Base-by-base conservation (phyloP, 2,888 invertebrate genomes). In the Caenorhabditis japonica region DNA sequence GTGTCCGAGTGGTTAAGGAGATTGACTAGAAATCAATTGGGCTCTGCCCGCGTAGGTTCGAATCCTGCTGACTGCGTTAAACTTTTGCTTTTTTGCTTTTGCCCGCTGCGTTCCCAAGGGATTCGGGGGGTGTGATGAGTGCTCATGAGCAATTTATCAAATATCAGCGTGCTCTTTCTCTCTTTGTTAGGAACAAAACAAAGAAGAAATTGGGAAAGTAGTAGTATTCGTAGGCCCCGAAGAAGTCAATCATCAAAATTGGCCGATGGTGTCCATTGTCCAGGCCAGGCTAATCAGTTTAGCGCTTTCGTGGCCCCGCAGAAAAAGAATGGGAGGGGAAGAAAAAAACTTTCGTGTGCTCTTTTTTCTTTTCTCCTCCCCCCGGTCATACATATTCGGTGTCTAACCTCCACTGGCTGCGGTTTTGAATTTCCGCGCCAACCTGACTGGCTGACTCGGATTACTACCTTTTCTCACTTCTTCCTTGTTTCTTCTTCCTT, bases 1-100 rank as follows among this genome's bases (percentile, higher is more conserved):
- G n/a, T n/a, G n/a, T n/a, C n/a, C n/a, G n/a, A n/a, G n/a, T n/a
- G n/a, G n/a, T n/a, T n/a, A n/a, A n/a, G n/a, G n/a, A n/a, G n/a
- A n/a, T n/a, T 77, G 80, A 77, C 76, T 80, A 47, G 80, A 80
- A 80, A 80, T 79, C 81, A 77, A 79, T 76, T 81, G 81, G 79
- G 77, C 80, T 81, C 68, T 77, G 80, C 73, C 75, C 79, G 78
- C 78, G 81, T 75, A 78, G 76, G 76, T 79, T 81, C 82, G 77
- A 80, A 75, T 78, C 76, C 76, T 78, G 79, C 75, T 72, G 71
- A 70, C 78, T 78, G 74, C 76, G 76, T 34, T 17, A 13, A 10
- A 10, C 30, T 30, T 30, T n/a, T n/a, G 13, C 27, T 13, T 39
- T 53, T 53, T 62, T 30, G 15, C n/a, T 3, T 12, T 2, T 47